A percentile compares a stretch with the other conserved stretches of the same genome.
Conservation (phyloP, 2,888 invertebrate genomes). For the Sussaba pulchella region DNA sequence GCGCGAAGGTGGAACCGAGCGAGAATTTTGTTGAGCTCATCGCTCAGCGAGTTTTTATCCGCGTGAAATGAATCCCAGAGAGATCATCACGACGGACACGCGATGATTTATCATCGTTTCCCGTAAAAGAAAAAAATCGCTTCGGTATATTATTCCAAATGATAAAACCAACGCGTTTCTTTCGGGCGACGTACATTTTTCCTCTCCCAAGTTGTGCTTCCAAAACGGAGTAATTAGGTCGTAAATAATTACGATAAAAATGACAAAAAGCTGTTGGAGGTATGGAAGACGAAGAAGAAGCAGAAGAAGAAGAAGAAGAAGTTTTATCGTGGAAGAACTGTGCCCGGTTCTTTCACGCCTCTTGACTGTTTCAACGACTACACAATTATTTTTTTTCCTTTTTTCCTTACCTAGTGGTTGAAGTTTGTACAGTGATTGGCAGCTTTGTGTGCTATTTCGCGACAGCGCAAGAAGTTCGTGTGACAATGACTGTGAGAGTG, state of each 20-base stretch:
- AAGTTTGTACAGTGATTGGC: neutral
- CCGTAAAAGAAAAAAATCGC: neutral
- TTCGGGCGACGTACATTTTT: neutral
- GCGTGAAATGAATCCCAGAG: conserved; percentile 49
- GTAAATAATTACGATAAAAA: conserved; percentile 83
- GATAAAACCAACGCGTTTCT: neutral
- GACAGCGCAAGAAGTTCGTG: neutral
- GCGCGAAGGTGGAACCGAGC: conserved; percentile 12
- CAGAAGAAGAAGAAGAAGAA: too few species aligned
- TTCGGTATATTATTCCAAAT: conserved; percentile 23
- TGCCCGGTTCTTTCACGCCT: conserved; percentile 19
- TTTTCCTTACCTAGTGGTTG: too few species aligned
- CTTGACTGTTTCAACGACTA: neutral
- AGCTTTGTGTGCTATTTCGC: neutral
- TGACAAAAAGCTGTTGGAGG: conserved; percentile 76
- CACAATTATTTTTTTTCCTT: neutral
- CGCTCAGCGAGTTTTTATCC: conserved; percentile 19
- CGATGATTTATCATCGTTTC: conserved; percentile 63
- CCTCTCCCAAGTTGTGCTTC: too few species aligned
- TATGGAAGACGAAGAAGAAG: too few species aligned
- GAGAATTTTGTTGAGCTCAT: conserved; percentile 49
- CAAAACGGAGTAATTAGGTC: conserved; percentile 81
- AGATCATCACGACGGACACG: conserved; percentile 60
- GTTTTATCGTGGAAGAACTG: conserved; percentile 75
- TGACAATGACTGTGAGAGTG: conserved; percentile 4